Conservation (phyloP, 2,797 vertebrate species). For the Syndactyla subalaris region DNA sequence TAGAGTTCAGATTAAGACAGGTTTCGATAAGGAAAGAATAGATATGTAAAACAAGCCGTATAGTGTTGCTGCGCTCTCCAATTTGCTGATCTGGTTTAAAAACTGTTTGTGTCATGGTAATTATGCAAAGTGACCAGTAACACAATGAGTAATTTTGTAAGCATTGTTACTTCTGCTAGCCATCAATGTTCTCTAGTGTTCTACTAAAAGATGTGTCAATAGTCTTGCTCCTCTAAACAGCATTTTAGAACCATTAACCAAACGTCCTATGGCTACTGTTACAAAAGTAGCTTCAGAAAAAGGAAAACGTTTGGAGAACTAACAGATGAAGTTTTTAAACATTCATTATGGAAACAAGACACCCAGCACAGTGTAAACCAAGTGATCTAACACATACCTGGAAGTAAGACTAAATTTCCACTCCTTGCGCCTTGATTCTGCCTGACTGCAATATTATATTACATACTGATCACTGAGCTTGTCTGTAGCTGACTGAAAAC, state of each 20-base stretch:
- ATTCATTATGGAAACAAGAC: not conserved
- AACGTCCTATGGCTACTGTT: not conserved
- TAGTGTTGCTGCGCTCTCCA: not conserved
- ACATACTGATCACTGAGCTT: rapidly evolving
- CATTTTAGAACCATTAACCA: not conserved
- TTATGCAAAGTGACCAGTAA: not conserved
- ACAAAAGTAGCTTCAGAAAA: not conserved
- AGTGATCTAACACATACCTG: not conserved
- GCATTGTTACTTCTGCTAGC: not conserved
- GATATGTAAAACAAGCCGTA: not conserved
- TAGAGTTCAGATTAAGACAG: not conserved
- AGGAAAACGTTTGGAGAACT: not conserved
- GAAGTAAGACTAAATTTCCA: not conserved
- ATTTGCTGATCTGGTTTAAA: not conserved
- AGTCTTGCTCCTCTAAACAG: not conserved
- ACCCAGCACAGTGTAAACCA: not conserved
- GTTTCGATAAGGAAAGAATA: slow-evolving; percentile 5
- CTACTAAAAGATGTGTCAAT: not conserved
- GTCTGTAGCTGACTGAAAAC: not conserved
- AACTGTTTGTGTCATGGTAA: not conserved
- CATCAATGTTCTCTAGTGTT: not conserved
- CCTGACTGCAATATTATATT: not conserved
- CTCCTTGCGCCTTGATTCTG: not conserved
- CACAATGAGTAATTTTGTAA: not conserved
- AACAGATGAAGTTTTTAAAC: not conserved